phyloP scores from a whole-genome alignment of 2,113 vertebrate species.

The Dicrurus megarhynchus region DNA sequence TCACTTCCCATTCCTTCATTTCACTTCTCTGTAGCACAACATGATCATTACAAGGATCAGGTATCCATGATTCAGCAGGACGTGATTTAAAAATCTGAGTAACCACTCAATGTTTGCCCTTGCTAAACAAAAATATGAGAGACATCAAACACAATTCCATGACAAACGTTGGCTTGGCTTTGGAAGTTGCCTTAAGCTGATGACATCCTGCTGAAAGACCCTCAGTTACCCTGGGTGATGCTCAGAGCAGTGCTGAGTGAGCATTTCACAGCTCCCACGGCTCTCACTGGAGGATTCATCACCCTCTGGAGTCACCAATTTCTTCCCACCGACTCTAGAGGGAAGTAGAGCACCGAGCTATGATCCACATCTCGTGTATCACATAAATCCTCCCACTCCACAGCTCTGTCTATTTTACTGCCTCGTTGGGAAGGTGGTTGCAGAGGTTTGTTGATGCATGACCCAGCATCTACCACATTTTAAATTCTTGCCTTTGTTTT shows the following conservation, averaged over 20 bases:
- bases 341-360: constrained; percentile 21
- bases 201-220: background rate
- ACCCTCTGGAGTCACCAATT: background rate
- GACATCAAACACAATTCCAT: background rate
- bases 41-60: background rate
- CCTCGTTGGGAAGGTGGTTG: background rate
- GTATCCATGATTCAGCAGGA: fast-evolving
- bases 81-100: background rate
- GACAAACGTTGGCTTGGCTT: background rate
- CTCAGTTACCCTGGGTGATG: background rate
- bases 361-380: background rate
- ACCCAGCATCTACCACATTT: background rate
- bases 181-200: background rate
- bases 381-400: background rate
- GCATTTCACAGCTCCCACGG: fast-evolving
- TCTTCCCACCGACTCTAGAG: constrained; percentile 30
- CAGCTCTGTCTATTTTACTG: background rate
- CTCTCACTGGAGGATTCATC: background rate
- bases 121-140: fast-evolving
- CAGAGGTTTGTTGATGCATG: background rate
- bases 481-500: background rate
- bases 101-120: background rate
- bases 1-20: background rate
- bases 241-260: background rate
- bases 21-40: background rate